Evolutionary conservation across 1,140 invertebrate species (phyloP), one percentile per base, ranked within the genome.

Genomic region (Trinorchestia longiramus): DNA sequence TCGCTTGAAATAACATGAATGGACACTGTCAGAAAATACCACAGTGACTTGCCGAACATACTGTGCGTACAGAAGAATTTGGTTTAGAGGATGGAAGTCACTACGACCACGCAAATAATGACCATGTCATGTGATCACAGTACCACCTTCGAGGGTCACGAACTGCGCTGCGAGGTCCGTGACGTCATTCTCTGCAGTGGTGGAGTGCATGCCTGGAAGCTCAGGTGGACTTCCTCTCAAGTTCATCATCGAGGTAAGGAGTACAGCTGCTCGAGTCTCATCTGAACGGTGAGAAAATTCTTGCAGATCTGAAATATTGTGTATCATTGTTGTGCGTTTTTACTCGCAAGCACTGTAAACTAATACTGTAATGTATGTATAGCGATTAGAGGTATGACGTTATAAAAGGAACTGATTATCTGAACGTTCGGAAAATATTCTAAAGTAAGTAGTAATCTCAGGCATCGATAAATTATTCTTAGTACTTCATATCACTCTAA

Each of bases 221-320:
- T 94, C 92, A 8, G 92, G 92, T n/a, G 92, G 92, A 45, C 92
- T 94, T 8, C 92, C 43, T 45, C 92, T 94, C 92, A 94, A 94
- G 92, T 94, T 94, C 44, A 94, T 94, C 17, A 94, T 94, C 43
- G 92, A 94, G 92, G 92, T 94, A 43, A 94, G 23, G 41, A 11
- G 43, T 40, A 23, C 6, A 92, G 90, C 36, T 43, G 6, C 8
- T 11, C 17, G 90, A 92, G 90, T 4, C 4, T 28, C 47, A 53
- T 28, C 1, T 77, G 28, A 28, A 36, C 62, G 8, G 62, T 15
- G 11, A 77, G 62, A 77, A 36, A 77, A 36, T 3, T 77, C 62
- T 11, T 1, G 28, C 62, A 36, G 28, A 77, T 15, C 36, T 77
- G 15, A 36, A 77, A 77, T 77, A 23, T 36, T 77, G 62, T 77